Evolutionary conservation across 2,797 vertebrate species (phyloP).

Genomic region (Monodelphis domestica): DNA sequence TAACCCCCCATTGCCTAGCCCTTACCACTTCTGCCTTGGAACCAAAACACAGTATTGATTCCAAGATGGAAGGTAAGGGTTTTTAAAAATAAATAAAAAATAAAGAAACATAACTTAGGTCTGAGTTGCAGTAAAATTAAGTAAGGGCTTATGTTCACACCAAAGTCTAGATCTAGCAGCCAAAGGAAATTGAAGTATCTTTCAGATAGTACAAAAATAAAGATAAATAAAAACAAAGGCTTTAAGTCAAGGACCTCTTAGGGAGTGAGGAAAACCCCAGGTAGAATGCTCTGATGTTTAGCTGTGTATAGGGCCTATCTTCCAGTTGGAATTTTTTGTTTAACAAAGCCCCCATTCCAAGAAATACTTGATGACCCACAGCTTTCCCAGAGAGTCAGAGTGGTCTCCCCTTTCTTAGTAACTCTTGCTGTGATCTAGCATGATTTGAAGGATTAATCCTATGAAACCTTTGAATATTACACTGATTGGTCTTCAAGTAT

Average conservation of each 20-base stretch:
- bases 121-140: neutral
- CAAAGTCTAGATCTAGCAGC: no score
- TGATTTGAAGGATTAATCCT: neutral
- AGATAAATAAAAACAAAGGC: neutral
- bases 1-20: no score
- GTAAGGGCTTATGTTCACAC: neutral
- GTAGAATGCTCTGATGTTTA: neutral
- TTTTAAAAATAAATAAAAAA: no score
- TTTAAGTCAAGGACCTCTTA: neutral
- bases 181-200: neutral
- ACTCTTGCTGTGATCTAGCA: neutral
- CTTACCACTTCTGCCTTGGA: no score
- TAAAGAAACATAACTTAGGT: neutral
- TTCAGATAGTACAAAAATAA: neutral
- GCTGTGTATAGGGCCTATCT: neutral
- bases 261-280: neutral
- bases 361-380: neutral
- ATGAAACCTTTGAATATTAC: neutral
- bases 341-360: neutral
- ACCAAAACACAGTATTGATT: no score
- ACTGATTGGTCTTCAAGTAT: neutral
- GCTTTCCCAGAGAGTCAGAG: neutral
- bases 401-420: neutral
- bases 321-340: neutral
- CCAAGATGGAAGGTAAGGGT: no score